Evolutionary conservation across 1,140 invertebrate genomes (phyloP).

Genomic region (Drosophila chauvacae): DNA sequence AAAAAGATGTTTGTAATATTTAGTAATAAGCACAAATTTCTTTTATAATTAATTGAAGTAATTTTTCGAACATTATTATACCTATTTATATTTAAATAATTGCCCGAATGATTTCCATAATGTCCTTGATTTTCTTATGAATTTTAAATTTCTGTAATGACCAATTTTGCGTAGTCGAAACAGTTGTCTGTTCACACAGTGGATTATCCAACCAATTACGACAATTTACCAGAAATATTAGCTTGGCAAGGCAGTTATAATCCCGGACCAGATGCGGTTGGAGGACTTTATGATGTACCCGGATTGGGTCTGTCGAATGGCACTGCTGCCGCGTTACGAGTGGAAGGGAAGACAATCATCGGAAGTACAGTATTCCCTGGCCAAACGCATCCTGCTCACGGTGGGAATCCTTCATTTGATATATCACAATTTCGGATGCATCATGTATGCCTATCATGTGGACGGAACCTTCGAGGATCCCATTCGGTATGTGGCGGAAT

Average conservation of each 20-base stretch:
- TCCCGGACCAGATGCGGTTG: slow-evolving; percentile 33
- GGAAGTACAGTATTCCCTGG: neutral
- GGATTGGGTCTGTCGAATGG: slow-evolving; percentile 42
- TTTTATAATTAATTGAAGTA: neutral
- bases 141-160: slow-evolving; percentile 2
- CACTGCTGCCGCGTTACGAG: slow-evolving; percentile 28
- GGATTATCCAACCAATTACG: neutral
- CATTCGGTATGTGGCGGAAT: slow-evolving; percentile 22
- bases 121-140: neutral
- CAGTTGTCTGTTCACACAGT: slow-evolving; percentile 18
- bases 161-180: neutral
- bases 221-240: neutral
- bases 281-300: slow-evolving; percentile 56
- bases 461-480: slow-evolving; percentile 12
- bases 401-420: slow-evolving; percentile 55
- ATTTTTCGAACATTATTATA: too few species aligned
- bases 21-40: too few species aligned
- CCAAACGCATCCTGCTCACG: slow-evolving; percentile 29
- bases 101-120: neutral
- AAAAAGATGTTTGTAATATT: neutral
- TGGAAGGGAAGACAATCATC: slow-evolving; percentile 20
- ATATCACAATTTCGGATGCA: slow-evolving; percentile 72
- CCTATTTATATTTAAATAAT: neutral
- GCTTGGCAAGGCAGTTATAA: neutral
- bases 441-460: slow-evolving; percentile 43